Base-by-base conservation (phyloP, 2,797 vertebrate genomes). In the Synaphobranchus kaupii region DNA sequence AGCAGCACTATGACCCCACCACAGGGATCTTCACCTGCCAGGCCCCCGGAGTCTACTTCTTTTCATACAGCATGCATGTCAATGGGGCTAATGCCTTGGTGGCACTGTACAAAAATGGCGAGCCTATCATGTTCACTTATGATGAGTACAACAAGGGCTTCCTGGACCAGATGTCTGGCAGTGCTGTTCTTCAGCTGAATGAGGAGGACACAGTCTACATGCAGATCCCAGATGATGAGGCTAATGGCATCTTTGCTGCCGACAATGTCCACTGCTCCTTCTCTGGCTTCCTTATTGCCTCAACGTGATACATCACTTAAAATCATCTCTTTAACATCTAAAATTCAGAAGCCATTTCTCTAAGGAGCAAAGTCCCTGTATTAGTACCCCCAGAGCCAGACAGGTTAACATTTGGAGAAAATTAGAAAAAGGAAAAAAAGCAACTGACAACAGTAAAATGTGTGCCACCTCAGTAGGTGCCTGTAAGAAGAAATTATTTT, bases 121-220 rank as follows among this genome's bases (percentile, higher is more conserved):
- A 97, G 87, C 97, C 98, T 0, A 81, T 98, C 84, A 97, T 99
- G 97, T 99, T 99, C 91, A 98, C 97, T 48, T 99, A 99, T 1
- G 98, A 99, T 90, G 98, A 99, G 93, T 99, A 99, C 91, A 95
- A 96, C 94, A 99, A 99, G 93, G 98, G 98, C 91, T 99, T 99
- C 93, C 95, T 99, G 91, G 99, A 99, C 92, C 98, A 99, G 95
- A 98, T 99, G 94, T 99, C 99, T 17, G 98, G 99, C 20, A 99
- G 98, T 0, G 96, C 98, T 56, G 95, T 99, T 63, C 93, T 99
- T 0, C 94, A 98, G 87, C 98, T 99, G 17, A 95, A 97, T 54
- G 98, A 98, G 93, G 97, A 98, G 0, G 99, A 99, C 91, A 99
- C 98, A 88, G 98, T 99, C 86, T 99, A 98, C 93, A 89, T 99